Base-by-base conservation (phyloP, 2,113 vertebrate species). In the Anas platyrhynchos region DNA sequence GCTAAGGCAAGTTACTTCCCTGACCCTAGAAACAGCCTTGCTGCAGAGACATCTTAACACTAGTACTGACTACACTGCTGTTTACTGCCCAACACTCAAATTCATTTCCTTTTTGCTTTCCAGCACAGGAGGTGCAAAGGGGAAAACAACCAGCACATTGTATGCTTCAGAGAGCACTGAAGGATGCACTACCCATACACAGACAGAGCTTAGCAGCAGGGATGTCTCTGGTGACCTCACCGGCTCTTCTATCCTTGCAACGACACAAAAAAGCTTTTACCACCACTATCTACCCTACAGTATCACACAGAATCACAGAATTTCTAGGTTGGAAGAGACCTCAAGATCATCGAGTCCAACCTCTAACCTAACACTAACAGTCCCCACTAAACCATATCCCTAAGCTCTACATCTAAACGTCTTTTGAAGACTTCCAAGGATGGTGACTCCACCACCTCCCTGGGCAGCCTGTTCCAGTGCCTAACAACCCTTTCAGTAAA, bases 21-120 rank as follows among this genome's bases (percentile, higher is more conserved):
- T 23, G 8, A 62, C 34, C 9, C 46, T 7, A 55, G 9, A 46
- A 16, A 62, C 7, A 29, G 18, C 21, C 23, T 52, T 2, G 5
- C 1, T 54, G 31, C 23, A 55, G 22, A 52, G n/a, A 21, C 16
- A 46, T 9, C 5, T 43, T 76, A 0, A 0, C 18, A 27, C 74
- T 48, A 52, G 8, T 54, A 31, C 38, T 23, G 27, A n/a, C 43
- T 41, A 18, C 0, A 6, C 2, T 18, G 61, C 29, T 54, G 32
- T 18, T 65, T 0, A 0, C 46, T 63, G 26, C 36, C 32, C 54
- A 41, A 17, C 32, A 73, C 3, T 14, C 10, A 43, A 29, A 43
- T 18, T 16, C 41, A 67, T 11, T 63, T 65, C 29, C 20, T 23
- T 69, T 44, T 20, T 38, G n/a, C 2, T 3, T 59, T 18, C n/a